phyloP scores from a whole-genome alignment of 2,113 vertebrate genomes.

The Neoarius graeffei region DNA sequence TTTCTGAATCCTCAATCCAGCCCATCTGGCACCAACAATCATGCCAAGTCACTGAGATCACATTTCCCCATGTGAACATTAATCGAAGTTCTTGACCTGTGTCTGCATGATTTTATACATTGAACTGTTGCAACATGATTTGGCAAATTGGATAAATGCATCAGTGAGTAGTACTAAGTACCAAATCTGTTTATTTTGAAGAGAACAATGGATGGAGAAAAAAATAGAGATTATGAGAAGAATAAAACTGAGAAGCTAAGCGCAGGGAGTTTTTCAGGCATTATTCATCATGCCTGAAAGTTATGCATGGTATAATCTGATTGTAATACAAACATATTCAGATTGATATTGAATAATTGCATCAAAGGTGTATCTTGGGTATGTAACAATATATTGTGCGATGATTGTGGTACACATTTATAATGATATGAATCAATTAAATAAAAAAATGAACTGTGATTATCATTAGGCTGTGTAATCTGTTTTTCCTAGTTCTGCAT shows the following conservation, averaged over 20 bases:
- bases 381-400: too few relatives aligned
- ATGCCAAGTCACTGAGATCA: not conserved
- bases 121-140: not conserved
- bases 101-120: not conserved
- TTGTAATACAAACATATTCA: too few relatives aligned
- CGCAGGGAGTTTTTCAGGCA: not conserved
- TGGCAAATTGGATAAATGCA: not conserved
- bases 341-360: too few relatives aligned
- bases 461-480: too few relatives aligned
- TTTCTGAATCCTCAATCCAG: not conserved
- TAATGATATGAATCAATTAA: too few relatives aligned
- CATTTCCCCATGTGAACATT: not conserved
- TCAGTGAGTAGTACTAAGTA: not conserved
- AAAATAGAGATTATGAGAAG: not conserved
- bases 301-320: not conserved
- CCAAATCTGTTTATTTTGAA: not conserved
- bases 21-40: not conserved
- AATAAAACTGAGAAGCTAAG: not conserved
- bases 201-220: not conserved
- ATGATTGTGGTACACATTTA: too few relatives aligned
- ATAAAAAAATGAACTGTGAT: too few relatives aligned
- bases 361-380: too few relatives aligned
- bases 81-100: not conserved
- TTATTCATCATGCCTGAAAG: not conserved
- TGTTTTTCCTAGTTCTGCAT: too few relatives aligned